Percentiles rank a stretch among this genome's conserved stretches.
phyloP scores from a whole-genome alignment of 1,140 invertebrate species.

The Protaetia brevitarsis region DNA sequence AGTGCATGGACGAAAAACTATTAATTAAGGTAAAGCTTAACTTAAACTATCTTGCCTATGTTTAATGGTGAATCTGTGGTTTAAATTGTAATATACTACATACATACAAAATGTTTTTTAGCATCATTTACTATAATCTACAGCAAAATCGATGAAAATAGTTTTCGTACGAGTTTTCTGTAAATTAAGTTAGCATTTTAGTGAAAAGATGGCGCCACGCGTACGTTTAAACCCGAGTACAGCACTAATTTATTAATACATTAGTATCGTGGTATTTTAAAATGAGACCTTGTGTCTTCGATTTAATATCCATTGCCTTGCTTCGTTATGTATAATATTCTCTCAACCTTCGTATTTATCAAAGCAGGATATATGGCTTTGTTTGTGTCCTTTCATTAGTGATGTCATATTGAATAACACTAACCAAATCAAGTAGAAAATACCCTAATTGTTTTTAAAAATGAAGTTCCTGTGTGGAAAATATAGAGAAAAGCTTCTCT shows the following conservation, averaged over 20 bases:
- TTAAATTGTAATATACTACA: no score
- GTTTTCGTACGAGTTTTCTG: no score
- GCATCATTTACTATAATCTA: no score
- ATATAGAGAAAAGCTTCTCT: no score
- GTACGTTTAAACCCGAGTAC: not conserved
- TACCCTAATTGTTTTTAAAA: no score
- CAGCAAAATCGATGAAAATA: no score
- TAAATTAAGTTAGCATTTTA: no score
- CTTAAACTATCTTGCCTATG: not conserved
- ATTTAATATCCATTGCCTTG: not conserved
- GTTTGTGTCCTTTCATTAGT: constrained; percentile 2
- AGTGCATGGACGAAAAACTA: constrained; percentile 57
- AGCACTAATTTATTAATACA: not conserved
- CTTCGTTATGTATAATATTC: not conserved
- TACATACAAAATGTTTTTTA: no score
- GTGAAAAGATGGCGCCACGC: not conserved
- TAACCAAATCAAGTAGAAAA: no score
- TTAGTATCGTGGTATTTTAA: constrained; percentile 1
- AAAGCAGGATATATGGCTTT: constrained; percentile 13
- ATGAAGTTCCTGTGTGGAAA: no score
- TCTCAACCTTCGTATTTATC: constrained; percentile 13
- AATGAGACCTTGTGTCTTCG: not conserved
- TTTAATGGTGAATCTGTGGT: no score
- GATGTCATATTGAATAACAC: constrained; percentile 11
- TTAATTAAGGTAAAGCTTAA: constrained; percentile 60